Conservation (phyloP, 64 coral and sea anemone species). For the Porites lutea region DNA sequence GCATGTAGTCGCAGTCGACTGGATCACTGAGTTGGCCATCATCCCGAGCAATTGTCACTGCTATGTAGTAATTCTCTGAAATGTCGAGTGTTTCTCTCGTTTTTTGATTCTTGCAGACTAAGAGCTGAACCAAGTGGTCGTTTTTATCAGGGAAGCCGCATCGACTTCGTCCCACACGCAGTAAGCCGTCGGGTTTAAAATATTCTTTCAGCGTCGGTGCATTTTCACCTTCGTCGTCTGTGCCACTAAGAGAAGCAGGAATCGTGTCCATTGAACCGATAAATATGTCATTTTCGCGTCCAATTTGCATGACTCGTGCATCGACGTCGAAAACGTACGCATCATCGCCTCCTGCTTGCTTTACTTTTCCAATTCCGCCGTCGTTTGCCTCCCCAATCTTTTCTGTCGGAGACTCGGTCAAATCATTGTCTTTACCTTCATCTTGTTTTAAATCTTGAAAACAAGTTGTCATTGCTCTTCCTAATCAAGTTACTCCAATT, state of each 20-base stretch:
- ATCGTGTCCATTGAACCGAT: neutral
- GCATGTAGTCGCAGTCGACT: neutral
- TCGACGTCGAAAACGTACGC: neutral
- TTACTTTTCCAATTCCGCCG: neutral
- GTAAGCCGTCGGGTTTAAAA: neutral
- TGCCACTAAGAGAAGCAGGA: too few relatives aligned
- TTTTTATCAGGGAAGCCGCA: neutral
- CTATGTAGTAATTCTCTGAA: neutral
- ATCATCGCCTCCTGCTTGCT: neutral
- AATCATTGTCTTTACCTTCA: neutral
- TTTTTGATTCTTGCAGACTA: constrained; percentile 13
- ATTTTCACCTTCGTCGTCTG: neutral
- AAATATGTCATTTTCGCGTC: neutral
- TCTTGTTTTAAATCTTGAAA: neutral
- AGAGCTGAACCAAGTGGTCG: constrained; percentile 5
- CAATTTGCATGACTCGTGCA: neutral
- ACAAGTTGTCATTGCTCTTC: neutral
- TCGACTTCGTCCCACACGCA: neutral
- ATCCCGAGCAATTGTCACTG: neutral
- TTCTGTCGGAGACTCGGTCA: neutral
- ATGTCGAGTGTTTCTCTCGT: neutral
- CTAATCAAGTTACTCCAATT: too few relatives aligned
- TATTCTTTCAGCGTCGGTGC: neutral
- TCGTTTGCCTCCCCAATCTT: neutral
- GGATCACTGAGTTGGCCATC: too few relatives aligned